A percentile compares a stretch with the other conserved stretches of the same genome.
These are phyloP conservation scores for Aphidoletes aphidimyza DNA, from an alignment of 2,888 invertebrate species.

Conservation along the genomic window DNA sequence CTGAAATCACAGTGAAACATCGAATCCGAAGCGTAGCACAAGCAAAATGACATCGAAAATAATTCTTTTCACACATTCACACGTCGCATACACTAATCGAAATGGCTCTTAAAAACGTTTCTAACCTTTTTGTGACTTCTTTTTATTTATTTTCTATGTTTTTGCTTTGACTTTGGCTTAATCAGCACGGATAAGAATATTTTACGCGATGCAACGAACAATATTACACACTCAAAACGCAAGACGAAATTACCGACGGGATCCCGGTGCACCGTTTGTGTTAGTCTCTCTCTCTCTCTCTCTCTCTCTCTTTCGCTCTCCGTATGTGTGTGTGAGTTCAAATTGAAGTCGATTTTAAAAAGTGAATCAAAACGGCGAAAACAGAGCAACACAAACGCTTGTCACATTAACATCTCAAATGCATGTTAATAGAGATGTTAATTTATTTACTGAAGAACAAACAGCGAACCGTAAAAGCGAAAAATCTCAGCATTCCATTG, in stretches of 20 bases:
- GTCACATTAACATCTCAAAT: constrained; percentile 53
- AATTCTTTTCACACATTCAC: neutral
- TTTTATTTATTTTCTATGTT: too few species aligned
- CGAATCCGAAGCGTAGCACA: too few species aligned
- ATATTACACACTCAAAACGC: too few species aligned
- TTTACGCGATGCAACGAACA: too few species aligned
- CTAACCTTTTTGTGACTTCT: neutral
- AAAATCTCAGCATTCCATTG: constrained; percentile 41
- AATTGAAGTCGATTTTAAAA: neutral
- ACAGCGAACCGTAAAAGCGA: constrained; percentile 35
- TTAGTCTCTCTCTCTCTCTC: too few species aligned
- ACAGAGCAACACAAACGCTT: neutral
- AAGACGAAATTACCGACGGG: too few species aligned
- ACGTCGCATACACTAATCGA: neutral
- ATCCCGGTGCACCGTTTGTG: too few species aligned
- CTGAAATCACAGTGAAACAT: neutral
- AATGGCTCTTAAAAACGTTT: neutral
- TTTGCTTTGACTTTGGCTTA: too few species aligned
- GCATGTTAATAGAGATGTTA: constrained; percentile 53
- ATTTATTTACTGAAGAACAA: constrained; percentile 50
- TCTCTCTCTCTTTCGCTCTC: too few species aligned
- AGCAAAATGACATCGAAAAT: neutral
- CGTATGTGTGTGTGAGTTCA: neutral
- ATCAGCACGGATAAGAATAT: too few species aligned
- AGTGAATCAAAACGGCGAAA: neutral